Base-by-base conservation (phyloP, 1,140 invertebrate species). In the Ylistrum balloti region DNA sequence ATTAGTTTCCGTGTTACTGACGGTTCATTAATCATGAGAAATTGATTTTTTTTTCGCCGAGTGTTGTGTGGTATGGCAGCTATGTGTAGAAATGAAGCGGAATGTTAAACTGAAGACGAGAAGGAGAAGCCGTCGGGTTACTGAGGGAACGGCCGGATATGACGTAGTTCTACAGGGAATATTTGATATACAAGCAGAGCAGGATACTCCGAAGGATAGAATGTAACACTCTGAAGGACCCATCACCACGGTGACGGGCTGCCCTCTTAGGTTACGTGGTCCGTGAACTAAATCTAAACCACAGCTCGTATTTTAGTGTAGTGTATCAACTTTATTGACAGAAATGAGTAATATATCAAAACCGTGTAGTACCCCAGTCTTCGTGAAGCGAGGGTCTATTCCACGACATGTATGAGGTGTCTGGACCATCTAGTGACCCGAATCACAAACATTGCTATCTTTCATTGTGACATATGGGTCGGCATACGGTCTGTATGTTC, bases 1-100 rank as follows among this genome's bases (percentile, higher is more conserved):
- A 92, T 92, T 92, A 92, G 91, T 92, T 92, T 92, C 91, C 91
- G 91, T 90, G 88, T 88, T 88, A 86, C 89, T 86, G 91, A 90
- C 91, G 90, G 87, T 90, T 90, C 91, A 92, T 92, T 90, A 90
- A 92, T 92, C 91, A 92, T 56, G 45, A 85, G 85, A 74, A 90
- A 92, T 92, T 92, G 91, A 92, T 92, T 92, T 92, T 92, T 38
- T 92, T 74, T 74, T n/a, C 28, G 22, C 56, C n/a, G 56, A 74
- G 56, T 28, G 56, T 74, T 74, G 56, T 74, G n/a, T 74, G 56
- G 56, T 74, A 74, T 74, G 56, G 56, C 56, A 17, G 56, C 56
- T 74, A 74, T 74, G 56, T 74, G 56, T 5, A 74, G 56, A 74
- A 38, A 13, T 38, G 35, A 38, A 38, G 22, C 9, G 56, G 56